phyloP scores from a whole-genome alignment of 2,888 invertebrate genomes.

The Augochlorella aurata region DNA sequence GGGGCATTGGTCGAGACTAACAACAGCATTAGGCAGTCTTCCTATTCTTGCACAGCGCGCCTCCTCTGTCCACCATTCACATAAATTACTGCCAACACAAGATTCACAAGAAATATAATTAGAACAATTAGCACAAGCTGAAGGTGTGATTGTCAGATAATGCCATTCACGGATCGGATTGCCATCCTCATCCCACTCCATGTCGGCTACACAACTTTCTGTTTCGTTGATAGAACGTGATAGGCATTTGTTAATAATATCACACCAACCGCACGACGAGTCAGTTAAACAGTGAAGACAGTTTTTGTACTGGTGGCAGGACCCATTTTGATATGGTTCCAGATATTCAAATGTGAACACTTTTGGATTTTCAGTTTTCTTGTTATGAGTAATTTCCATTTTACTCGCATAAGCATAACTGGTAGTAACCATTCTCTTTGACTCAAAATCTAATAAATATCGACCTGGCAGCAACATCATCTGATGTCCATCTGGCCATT shows the following conservation, averaged over 20 bases:
- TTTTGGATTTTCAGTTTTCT: slow-evolving; percentile 89
- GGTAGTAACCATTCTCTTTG: slow-evolving; percentile 84
- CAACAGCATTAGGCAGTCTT: slow-evolving; percentile 86
- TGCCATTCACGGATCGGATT: slow-evolving; percentile 86
- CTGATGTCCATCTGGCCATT: slow-evolving; percentile 84
- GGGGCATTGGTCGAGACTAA: slow-evolving; percentile 88
- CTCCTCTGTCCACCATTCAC: slow-evolving; percentile 97
- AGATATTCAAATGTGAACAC: slow-evolving; percentile 94
- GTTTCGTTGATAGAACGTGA: slow-evolving; percentile 87
- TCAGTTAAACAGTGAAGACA: slow-evolving; percentile 94
- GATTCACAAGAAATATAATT: slow-evolving; percentile 94
- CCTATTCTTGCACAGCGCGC: slow-evolving; percentile 93
- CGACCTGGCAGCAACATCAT: slow-evolving; percentile 85
- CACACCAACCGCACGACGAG: slow-evolving; percentile 96
- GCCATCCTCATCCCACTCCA: slow-evolving; percentile 83
- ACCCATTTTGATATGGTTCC: slow-evolving; percentile 92
- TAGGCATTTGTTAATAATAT: slow-evolving; percentile 88
- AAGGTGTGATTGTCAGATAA: slow-evolving; percentile 91
- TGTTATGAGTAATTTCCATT: slow-evolving; percentile 91
- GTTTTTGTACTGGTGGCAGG: slow-evolving; percentile 90
- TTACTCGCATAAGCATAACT: slow-evolving; percentile 84
- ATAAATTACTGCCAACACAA: slow-evolving; percentile 88
- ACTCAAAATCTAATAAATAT: slow-evolving; percentile 87
- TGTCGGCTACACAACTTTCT: slow-evolving; percentile 83
- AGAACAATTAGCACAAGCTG: slow-evolving; percentile 93